phyloP scores from a whole-genome alignment of 2,113 vertebrate genomes.

The Deroptyus accipitrinus region DNA sequence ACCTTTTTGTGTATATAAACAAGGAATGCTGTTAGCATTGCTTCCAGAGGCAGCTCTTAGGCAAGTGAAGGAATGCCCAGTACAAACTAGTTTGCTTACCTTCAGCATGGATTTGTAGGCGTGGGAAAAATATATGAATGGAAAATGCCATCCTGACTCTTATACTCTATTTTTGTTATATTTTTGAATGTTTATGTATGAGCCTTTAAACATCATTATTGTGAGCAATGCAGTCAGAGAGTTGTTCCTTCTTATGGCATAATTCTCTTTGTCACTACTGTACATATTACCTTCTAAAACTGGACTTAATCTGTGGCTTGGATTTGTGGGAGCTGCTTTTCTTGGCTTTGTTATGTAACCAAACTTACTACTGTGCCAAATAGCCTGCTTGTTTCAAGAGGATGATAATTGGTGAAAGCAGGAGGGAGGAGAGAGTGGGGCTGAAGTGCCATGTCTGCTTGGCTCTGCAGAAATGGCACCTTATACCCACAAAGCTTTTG shows the following conservation, averaged over 20 bases:
- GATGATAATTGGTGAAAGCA: neutral
- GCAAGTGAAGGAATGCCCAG: neutral
- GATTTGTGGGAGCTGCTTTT: constrained; percentile 42
- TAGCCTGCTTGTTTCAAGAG: constrained; percentile 15
- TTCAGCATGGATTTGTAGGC: neutral
- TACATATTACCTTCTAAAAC: constrained; percentile 34
- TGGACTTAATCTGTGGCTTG: constrained; percentile 41
- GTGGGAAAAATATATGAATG: neutral
- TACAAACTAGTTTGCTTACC: neutral
- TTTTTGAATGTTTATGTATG: neutral
- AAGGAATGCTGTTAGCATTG: neutral
- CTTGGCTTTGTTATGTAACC: constrained; percentile 41
- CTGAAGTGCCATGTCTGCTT: constrained; percentile 35
- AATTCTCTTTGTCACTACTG: constrained; percentile 22
- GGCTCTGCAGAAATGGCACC: constrained; percentile 8
- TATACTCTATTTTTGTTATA: neutral
- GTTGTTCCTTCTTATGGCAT: neutral
- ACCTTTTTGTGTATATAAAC: neutral
- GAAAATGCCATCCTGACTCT: neutral
- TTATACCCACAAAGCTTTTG: constrained; percentile 14
- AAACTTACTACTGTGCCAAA: constrained; percentile 1
- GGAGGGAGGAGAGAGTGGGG: neutral
- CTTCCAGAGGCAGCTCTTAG: neutral
- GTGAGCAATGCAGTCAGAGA: neutral
- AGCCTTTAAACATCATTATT: neutral